Evolutionary conservation across 1,140 invertebrate genomes (phyloP).

Genomic region (Arctopsyche grandis): DNA sequence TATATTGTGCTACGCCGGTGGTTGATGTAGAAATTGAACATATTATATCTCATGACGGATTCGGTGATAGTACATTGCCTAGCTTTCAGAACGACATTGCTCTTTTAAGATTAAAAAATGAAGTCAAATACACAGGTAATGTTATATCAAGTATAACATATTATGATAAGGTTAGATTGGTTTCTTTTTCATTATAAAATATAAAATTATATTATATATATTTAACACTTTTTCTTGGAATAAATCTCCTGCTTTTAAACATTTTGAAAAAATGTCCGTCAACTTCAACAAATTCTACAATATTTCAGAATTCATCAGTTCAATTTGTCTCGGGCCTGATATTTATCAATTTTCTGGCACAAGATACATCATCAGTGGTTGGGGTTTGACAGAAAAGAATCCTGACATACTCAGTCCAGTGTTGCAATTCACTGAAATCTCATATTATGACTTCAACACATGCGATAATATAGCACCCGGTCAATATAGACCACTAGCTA

Average conservation of each 20-base stretch:
- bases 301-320: slow-evolving; percentile 42
- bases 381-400: slow-evolving; percentile 43
- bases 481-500: slow-evolving; percentile 40
- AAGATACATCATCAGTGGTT: slow-evolving; percentile 42
- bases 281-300: too few relatives aligned
- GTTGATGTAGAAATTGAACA: slow-evolving; percentile 38
- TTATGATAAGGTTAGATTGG: too few relatives aligned
- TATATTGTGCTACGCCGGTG: neutral
- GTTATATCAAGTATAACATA: too few relatives aligned
- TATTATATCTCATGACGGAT: slow-evolving; percentile 31
- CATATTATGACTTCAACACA: slow-evolving; percentile 51
- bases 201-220: too few relatives aligned
- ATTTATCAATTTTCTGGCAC: neutral
- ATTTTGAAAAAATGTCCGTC: too few relatives aligned
- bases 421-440: slow-evolving; percentile 39
- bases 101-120: slow-evolving; percentile 1
- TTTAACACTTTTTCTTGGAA: too few relatives aligned
- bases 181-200: too few relatives aligned
- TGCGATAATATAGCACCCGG: slow-evolving; percentile 41
- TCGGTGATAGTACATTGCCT: slow-evolving; percentile 25
- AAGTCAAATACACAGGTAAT: slow-evolving; percentile 24
- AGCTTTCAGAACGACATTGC: slow-evolving; percentile 34
- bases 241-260: too few relatives aligned
- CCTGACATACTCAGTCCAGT: slow-evolving; percentile 21
- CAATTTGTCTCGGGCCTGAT: slow-evolving; percentile 40